A percentile compares a stretch with the other conserved stretches of the same genome.
phyloP scores from a whole-genome alignment of 2,888 invertebrate genomes.

The Phaonia tiefii region DNA sequence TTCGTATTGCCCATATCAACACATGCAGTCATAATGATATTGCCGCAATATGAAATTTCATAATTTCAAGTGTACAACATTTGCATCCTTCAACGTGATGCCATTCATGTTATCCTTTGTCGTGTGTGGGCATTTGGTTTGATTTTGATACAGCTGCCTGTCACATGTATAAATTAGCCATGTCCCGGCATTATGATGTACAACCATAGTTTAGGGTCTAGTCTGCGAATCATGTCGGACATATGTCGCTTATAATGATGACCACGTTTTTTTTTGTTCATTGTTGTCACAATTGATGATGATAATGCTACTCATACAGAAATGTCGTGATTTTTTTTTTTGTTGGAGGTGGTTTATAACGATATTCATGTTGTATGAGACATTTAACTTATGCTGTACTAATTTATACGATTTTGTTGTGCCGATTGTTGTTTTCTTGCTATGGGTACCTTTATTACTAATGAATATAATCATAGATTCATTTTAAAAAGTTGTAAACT shows the following conservation, averaged over 20 bases:
- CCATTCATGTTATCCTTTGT: not conserved
- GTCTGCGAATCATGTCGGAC: not conserved
- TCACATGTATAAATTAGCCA: constrained; percentile 9
- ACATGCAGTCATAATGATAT: not conserved
- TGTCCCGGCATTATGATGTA: constrained; percentile 6
- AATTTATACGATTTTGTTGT: no score
- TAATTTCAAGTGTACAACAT: not conserved
- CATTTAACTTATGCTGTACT: not conserved
- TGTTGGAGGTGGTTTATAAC: not conserved
- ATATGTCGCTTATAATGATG: not conserved
- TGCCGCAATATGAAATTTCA: not conserved
- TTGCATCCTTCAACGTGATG: not conserved
- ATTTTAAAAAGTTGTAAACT: no score
- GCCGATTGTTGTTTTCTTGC: no score
- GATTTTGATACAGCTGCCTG: not conserved
- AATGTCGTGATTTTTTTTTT: no score
- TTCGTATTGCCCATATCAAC: no score
- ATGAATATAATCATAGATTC: no score
- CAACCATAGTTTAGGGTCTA: constrained; percentile 1
- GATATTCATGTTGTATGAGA: not conserved
- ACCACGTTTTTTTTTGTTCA: not conserved
- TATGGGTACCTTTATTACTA: no score
- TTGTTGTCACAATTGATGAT: not conserved
- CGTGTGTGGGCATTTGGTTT: not conserved
- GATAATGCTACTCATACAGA: not conserved